These are phyloP conservation scores for Caretta caretta DNA, from an alignment of 2,113 vertebrate genomes.

Conservation along the genomic window DNA sequence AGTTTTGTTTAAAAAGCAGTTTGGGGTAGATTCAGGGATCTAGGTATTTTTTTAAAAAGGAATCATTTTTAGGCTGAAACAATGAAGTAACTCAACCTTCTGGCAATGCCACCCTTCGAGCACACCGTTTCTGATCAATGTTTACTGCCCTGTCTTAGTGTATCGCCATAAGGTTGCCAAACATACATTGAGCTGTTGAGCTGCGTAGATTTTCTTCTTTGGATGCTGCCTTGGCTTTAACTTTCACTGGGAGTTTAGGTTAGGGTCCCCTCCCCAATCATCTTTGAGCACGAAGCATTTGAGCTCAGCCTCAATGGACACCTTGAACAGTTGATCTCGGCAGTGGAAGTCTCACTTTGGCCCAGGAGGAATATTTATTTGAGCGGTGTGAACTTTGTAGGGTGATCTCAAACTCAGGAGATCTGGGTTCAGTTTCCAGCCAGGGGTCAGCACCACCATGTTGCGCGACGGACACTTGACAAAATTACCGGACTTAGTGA, in stretches of 20 bases:
- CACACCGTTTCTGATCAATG: neutral
- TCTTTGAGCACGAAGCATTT: neutral
- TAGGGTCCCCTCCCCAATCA: neutral
- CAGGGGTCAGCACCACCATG: too few relatives aligned
- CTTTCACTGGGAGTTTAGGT: neutral
- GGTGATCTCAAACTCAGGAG: neutral
- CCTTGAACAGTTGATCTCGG: accelerated
- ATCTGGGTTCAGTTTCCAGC: neutral
- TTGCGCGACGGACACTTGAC: too few relatives aligned
- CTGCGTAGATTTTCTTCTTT: neutral
- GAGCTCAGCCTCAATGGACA: neutral
- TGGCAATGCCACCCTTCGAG: neutral
- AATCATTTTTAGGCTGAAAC: neutral
- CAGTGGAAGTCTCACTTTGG: neutral
- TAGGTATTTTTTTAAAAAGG: neutral
- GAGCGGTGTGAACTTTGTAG: neutral
- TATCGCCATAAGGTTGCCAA: neutral
- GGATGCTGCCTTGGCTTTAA: neutral
- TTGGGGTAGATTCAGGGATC: neutral
- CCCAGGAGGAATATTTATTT: neutral
- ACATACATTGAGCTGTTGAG: neutral
- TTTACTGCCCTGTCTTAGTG: neutral
- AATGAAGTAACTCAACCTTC: neutral
- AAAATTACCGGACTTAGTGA: too few relatives aligned
- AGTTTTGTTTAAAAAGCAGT: neutral